Base-by-base conservation (phyloP, 2,113 vertebrate genomes). In the Chlorodrepanis virens region DNA sequence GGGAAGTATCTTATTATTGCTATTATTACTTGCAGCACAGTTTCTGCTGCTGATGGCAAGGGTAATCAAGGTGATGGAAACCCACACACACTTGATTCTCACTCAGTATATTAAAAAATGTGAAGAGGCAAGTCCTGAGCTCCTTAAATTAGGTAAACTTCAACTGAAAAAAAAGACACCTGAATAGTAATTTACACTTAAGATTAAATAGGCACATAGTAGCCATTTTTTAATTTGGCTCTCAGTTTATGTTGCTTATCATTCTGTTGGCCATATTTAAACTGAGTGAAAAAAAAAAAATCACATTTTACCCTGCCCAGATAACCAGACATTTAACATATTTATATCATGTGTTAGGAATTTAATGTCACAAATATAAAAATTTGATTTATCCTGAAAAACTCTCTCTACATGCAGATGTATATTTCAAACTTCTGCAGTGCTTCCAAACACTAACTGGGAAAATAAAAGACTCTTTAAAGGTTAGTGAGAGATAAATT, bases 51-150 rank as follows among this genome's bases (percentile, higher is more conserved):
- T 68, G 87, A 72, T 53, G 50, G 77, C n/a, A 85, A 82, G 69
- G 72, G 40, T 85, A 93, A 94, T 95, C 84, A 87, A 85, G 81
- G 69, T 82, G 57, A 93, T 65, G 87, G 75, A 89, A 94, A 91
- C 61, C 69, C 93, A 91, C 77, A 61, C 70, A 61, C 70, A 69
- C 49, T 91, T 75, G 52, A 65, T 87, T 93, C 49, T 72, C 31
- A 65, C 15, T 82, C 70, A 42, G 12, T 76, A 35, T 42, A 61
- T 87, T 87, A 89, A 84, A 91, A 95, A n/a, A 79, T 57, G 37
- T 78, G 74, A 71, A 68, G 61, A 64, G 31, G 79, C 37, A 93
- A 79, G 42, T 35, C 61, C 60, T 75, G 76, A 81, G 60, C 64
- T 87, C 17, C 70, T 82, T 89, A 91, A 87, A 35, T 71, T 57